Conservation (phyloP, 1,140 invertebrate genomes). For the Drosophila carrolli region DNA sequence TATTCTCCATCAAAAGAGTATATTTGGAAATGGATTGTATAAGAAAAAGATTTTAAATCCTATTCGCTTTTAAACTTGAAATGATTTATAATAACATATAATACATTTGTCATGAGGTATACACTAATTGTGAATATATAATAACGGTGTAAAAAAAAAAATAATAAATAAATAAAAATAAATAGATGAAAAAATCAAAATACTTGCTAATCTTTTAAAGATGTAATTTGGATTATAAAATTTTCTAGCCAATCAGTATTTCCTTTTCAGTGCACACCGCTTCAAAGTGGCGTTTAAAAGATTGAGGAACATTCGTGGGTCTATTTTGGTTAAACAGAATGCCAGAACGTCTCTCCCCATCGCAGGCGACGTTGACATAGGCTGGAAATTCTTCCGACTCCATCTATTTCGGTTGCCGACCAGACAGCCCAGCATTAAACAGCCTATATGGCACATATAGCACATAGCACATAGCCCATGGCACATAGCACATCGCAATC, state of each 20-base stretch:
- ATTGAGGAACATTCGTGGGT: conserved; percentile 27
- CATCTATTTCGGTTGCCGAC: conserved; percentile 54
- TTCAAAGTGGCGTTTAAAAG: conserved; percentile 20
- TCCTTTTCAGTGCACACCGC: conserved; percentile 7
- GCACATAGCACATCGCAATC: conserved; percentile 11
- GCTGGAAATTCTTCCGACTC: conserved; percentile 70
- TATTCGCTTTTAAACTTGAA: too few species aligned
- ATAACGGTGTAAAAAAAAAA: too few species aligned
- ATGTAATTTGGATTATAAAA: too few species aligned
- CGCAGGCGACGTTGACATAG: conserved; percentile 65
- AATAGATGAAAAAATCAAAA: too few species aligned
- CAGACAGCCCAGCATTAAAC: conserved; percentile 37
- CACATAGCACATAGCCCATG: not conserved
- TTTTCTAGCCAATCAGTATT: not conserved
- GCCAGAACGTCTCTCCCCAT: conserved; percentile 40
- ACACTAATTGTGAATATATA: too few species aligned
- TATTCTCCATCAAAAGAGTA: too few species aligned
- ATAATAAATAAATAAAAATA: too few species aligned
- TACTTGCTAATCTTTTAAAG: too few species aligned
- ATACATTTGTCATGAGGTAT: too few species aligned
- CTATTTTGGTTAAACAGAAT: conserved; percentile 55
- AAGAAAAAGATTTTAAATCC: too few species aligned
- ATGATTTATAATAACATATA: too few species aligned
- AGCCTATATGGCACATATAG: conserved; percentile 1
- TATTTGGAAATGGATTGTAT: too few species aligned